Evolutionary conservation across 1,140 invertebrate genomes (phyloP), one percentile per base, ranked within the genome.

Genomic region (Aphelenchoides avenae): DNA sequence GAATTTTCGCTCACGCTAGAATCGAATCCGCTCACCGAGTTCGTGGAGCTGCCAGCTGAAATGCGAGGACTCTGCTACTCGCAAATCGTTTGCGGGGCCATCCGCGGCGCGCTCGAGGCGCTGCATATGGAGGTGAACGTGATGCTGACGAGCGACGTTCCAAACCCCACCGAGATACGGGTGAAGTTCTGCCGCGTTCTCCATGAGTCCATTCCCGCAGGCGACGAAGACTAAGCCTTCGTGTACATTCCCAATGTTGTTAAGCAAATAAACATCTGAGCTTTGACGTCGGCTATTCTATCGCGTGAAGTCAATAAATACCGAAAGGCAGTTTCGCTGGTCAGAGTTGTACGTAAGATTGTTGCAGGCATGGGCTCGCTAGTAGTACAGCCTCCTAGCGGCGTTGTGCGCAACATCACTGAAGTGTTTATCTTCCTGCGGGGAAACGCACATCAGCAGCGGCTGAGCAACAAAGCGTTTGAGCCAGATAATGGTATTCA

Each of bases 101-200:
- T 95, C 44, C 81, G 90, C 68, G 94, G 93, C 89, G 91, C 75
- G 95, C 95, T 95, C 69, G 92, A 97, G 84, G 97, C 97, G 91
- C 90, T 95, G 13, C 85, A 87, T 72, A 82, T 87, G 80, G 85
- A 87, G 73, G 84, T 87, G 29, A 79, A 81, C 61, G 81, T 82
- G 15, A 81, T 80, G 73, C 84, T 87, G 77, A 83, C 86, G 33
- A 84, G 94, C 81, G 94, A 98, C 81, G 89, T 91, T 64, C 79
- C 97, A 27, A 94, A 93, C 81, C 93, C 92, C 54, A 98, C 91
- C 52, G 94, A 98, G 82, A 81, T 99, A 36, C 81, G 91, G 77
- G 86, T 99, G 1, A 94, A 95, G 78, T 96, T 96, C 78, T 86
- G 94, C 44, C 87, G 90, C 77, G 84, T 89, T 80, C 81, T 98